phyloP scores from a whole-genome alignment of 2,888 invertebrate species.

The Ptilodon capucinus region DNA sequence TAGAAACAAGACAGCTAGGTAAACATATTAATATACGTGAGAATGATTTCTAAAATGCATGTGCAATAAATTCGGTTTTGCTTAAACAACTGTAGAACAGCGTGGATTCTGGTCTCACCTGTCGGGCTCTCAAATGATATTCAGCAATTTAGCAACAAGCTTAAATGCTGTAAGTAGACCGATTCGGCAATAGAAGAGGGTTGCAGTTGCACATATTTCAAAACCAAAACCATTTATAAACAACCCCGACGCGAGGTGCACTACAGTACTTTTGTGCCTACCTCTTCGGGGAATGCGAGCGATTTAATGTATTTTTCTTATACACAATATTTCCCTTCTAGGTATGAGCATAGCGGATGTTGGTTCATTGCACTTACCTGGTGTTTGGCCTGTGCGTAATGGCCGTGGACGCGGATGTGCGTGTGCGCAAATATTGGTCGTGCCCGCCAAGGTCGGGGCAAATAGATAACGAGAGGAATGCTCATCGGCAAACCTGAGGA shows the following conservation, averaged over 20 bases:
- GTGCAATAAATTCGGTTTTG: background rate
- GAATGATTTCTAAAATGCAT: background rate
- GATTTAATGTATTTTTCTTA: no score
- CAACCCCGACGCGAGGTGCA: no score
- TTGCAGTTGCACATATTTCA: no score
- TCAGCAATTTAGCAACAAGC: no score
- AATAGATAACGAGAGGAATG: constrained; percentile 36
- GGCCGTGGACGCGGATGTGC: constrained; percentile 48
- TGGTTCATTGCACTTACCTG: constrained; percentile 48
- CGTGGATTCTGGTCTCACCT: no score
- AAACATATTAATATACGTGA: background rate
- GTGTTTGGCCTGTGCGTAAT: constrained; percentile 42
- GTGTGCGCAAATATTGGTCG: constrained; percentile 63
- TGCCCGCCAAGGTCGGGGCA: constrained; percentile 56
- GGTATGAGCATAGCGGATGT: constrained; percentile 32
- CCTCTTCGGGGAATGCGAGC: no score
- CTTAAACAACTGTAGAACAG: no score
- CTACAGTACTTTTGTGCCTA: no score
- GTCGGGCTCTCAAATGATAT: no score
- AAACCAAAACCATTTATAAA: no score
- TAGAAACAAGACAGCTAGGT: background rate
- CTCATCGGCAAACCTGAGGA: constrained; percentile 29
- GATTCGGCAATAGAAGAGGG: no score
- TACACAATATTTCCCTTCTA: constrained; percentile 21
- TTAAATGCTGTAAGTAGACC: no score